A percentile compares a stretch with the other conserved stretches of the same genome.
Evolutionary conservation across 2,797 vertebrate genomes (phyloP).

Genomic region (Pagetopsis macropterus): DNA sequence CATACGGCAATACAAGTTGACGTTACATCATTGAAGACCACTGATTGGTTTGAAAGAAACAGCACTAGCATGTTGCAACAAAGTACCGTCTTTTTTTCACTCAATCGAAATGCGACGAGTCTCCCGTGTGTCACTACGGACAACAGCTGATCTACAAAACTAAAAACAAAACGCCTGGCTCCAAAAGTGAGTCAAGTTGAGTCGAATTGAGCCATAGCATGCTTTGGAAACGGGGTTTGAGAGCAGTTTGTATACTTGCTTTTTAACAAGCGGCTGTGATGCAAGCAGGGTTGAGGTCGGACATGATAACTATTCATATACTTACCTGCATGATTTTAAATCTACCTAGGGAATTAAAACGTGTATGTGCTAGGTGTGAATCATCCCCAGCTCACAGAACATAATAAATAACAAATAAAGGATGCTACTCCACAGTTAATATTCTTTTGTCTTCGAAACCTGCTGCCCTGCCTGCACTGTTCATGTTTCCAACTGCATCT

Average conservation of each 20-base stretch:
- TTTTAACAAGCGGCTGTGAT: conserved; percentile 9
- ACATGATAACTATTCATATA: not conserved
- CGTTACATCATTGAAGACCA: too few relatives aligned
- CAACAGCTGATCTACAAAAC: too few relatives aligned
- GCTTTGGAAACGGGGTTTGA: not conserved
- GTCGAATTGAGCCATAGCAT: too few relatives aligned
- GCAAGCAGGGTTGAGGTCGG: not conserved
- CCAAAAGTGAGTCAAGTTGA: too few relatives aligned
- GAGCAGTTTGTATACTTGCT: conserved; percentile 23
- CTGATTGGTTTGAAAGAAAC: too few relatives aligned
- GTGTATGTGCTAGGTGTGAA: not conserved
- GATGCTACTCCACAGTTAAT: not conserved
- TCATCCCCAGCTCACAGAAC: not conserved
- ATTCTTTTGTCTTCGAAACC: not conserved
- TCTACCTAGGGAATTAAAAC: not conserved
- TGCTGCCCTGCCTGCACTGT: not conserved
- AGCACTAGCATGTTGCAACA: too few relatives aligned
- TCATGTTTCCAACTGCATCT: conserved; percentile 13
- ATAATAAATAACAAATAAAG: not conserved
- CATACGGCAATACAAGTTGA: too few relatives aligned
- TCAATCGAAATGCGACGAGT: too few relatives aligned
- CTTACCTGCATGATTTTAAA: too few relatives aligned
- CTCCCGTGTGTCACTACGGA: too few relatives aligned
- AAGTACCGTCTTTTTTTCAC: too few relatives aligned
- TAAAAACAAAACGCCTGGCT: too few relatives aligned